Evolutionary conservation across 2,888 invertebrate genomes (phyloP), one percentile per base, ranked within the genome.

Genomic region (Ophioninae sp.): DNA sequence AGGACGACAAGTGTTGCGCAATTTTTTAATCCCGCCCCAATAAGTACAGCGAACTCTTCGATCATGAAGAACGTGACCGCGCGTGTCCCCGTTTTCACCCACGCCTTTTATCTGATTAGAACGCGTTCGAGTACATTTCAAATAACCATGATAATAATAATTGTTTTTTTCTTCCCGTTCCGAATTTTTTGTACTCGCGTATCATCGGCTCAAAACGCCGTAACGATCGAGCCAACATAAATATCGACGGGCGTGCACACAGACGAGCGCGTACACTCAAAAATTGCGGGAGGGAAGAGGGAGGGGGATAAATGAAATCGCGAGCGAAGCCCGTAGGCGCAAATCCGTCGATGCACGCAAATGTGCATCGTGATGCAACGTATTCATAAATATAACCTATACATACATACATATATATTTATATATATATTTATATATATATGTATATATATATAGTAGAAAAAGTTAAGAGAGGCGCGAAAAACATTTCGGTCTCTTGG

Each of bases 171-270:
- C 72, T 59, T 79, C 72, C 73, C 62, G 23, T 61, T 41, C 74
- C 21, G 50, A 21, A 21, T 70, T 78, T 57, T 59, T 56, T 74
- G 81, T 77, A 82, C 74, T 56, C 78, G 81, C 81, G 77, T 80
- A 81, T 69, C 81, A 79, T 83, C 77, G 82, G 82, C 88, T 87
- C 88, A 88, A 90, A 88, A 30, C 30, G 30, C 30, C 89, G 89
- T 89, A 89, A 88, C 89, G 90, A 89, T 89, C 86, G 86, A 81
- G 86, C 84, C 89, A 88, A 88, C 85, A 86, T 86, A 86, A 86
- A 86, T 86, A 85, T 85, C 80, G 83, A 83, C 65, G 77, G 70
- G 78, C 77, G 70, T 70, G 75, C 23, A 37, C 65, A 44, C 65
- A 56, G 37, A 56, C 59, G 56, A 85, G 82, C 74, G 77, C 50